Conservation (phyloP, 2,797 vertebrate species). For the Paratrypauchen microcephalus region DNA sequence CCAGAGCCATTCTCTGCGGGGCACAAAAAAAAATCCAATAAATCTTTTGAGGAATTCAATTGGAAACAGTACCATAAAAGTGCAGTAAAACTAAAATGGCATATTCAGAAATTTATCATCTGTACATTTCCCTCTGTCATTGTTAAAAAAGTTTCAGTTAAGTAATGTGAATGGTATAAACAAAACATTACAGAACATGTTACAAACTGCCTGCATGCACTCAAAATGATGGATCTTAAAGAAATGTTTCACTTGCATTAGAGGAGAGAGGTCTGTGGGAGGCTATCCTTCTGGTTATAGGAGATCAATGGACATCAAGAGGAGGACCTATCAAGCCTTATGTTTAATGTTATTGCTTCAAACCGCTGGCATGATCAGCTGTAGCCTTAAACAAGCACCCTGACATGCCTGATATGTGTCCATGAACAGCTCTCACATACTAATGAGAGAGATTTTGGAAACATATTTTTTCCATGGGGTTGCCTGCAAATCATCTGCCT, state of each 20-base stretch:
- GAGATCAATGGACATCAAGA: conserved; percentile 2
- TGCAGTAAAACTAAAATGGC: neutral
- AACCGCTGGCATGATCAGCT: neutral
- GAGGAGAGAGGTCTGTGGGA: neutral
- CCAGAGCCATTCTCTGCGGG: neutral
- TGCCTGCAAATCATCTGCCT: no score
- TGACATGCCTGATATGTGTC: neutral
- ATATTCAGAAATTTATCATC: neutral
- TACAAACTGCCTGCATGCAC: neutral
- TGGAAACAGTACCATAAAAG: neutral
- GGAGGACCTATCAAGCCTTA: neutral
- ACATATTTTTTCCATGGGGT: no score
- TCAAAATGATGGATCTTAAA: neutral
- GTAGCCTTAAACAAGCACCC: conserved; percentile 1
- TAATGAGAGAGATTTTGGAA: neutral
- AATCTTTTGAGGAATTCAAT: conserved; percentile 13
- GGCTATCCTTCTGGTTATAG: neutral
- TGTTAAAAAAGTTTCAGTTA: neutral
- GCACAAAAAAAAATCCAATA: conserved; percentile 8
- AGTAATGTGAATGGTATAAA: neutral
- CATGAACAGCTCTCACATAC: neutral
- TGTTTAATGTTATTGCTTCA: conserved; percentile 10
- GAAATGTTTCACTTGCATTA: neutral
- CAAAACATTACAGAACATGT: no score
- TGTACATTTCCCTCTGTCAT: neutral